These are phyloP conservation scores for Zelostemma sp. DNA, from an alignment of 1,140 invertebrate species.

Conservation along the genomic window DNA sequence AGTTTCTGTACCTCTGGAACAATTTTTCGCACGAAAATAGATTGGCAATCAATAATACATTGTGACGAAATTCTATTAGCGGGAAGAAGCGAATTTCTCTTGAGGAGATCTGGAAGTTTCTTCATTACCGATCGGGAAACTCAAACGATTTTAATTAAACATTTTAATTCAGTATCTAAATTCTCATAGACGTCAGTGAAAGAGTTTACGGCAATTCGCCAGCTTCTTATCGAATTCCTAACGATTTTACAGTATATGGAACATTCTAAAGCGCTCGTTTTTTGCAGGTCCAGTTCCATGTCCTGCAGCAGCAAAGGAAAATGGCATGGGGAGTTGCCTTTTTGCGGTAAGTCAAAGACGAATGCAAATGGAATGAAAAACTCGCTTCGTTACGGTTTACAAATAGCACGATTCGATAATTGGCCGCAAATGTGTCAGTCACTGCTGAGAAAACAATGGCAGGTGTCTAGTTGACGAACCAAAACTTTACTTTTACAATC, in stretches of 20 bases:
- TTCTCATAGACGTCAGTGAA: too few species aligned
- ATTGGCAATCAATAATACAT: background rate
- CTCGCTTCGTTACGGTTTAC: background rate
- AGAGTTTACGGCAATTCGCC: too few species aligned
- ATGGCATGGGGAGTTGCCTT: constrained; percentile 85
- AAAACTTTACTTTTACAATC: constrained; percentile 13
- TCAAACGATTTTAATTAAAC: too few species aligned
- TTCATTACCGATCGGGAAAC: too few species aligned
- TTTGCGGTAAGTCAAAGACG: constrained; percentile 78
- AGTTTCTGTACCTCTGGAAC: background rate
- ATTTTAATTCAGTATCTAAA: too few species aligned
- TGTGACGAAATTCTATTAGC: background rate
- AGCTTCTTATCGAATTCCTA: too few species aligned
- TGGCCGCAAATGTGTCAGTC: background rate
- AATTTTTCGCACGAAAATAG: background rate
- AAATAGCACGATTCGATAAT: background rate
- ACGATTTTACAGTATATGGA: too few species aligned
- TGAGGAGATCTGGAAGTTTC: background rate
- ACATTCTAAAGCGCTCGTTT: too few species aligned
- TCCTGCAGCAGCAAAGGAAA: constrained; percentile 78
- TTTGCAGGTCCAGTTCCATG: constrained; percentile 70
- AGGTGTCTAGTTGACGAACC: constrained; percentile 9
- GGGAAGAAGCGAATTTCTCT: background rate
- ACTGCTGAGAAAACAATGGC: constrained; percentile 1
- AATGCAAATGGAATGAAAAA: constrained; percentile 2